phyloP scores from a whole-genome alignment of 2,888 invertebrate genomes.

The Mythimna impura region DNA sequence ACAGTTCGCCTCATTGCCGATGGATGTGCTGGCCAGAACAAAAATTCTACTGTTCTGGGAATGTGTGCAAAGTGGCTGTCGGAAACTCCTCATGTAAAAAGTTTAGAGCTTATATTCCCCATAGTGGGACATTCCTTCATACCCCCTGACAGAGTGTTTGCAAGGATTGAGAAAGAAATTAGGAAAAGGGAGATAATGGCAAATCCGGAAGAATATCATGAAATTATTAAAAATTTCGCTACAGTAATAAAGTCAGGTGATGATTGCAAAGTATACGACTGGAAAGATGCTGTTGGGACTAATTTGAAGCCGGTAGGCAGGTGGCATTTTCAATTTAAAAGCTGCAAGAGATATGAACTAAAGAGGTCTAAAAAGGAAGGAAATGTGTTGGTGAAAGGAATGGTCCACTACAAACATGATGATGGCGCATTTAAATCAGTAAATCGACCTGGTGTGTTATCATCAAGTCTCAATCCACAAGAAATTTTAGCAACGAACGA shows the following conservation, averaged over 20 bases:
- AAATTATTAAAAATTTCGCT: neutral
- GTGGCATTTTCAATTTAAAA: conserved; percentile 51
- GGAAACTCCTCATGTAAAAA: conserved; percentile 11
- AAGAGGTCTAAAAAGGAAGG: conserved; percentile 10
- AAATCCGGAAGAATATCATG: conserved; percentile 9
- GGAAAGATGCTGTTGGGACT: conserved; percentile 4
- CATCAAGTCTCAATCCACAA: conserved; percentile 26
- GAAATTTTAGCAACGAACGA: conserved; percentile 33
- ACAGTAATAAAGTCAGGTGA: conserved; percentile 14
- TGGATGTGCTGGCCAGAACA: conserved; percentile 22
- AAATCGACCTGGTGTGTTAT: conserved; percentile 39
- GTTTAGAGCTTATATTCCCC: conserved; percentile 6
- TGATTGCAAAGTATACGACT: neutral
- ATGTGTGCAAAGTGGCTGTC: conserved; percentile 22
- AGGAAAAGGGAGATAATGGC: conserved; percentile 6
- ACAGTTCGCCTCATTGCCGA: conserved; percentile 15
- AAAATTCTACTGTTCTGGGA: conserved; percentile 11
- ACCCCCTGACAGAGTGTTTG: conserved; percentile 14
- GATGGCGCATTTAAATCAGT: conserved; percentile 42
- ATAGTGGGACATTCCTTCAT: conserved; percentile 15
- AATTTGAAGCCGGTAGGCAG: conserved; percentile 21
- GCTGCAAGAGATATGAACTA: conserved; percentile 15
- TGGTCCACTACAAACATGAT: conserved; percentile 5
- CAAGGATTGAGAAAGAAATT: conserved; percentile 3
- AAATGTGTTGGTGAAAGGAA: conserved; percentile 3